Base-by-base conservation (phyloP, 2,797 vertebrate species). In the Knipowitschia caucasica region DNA sequence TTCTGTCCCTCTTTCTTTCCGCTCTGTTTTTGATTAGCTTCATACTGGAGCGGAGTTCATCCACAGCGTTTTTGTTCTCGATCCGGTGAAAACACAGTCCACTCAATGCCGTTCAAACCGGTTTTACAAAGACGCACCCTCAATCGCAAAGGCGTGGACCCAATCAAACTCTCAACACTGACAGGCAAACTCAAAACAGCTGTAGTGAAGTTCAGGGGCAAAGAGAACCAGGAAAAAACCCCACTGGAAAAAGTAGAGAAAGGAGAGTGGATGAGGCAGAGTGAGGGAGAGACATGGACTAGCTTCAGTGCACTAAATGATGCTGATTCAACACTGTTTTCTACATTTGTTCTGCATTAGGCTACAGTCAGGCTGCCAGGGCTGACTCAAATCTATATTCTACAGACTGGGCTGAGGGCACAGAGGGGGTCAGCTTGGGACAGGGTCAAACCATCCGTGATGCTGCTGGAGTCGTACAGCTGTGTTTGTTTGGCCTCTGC, bases 261-360 rank as follows among this genome's bases (percentile, higher is more conserved):
- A 14, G 31, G 12, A 12, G 12, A 34, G 31, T 4, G 31, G 5
- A 1, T 12, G 12, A 34, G 12, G n/a, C 3, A 34, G 7, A 18
- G 15, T 17, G 15, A 36, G 38, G 11, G 38, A 39, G 18, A 23
- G 20, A 56, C 58, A 64, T 52, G 68, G 71, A 76, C 49, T 62
- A 53, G 73, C 43, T 51, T 36, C 50, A 54, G 62, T 54, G 55
- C 62, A 67, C 76, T 69, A 71, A 81, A 68, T 81, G 82, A 80
- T 74, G 81, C 82, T 86, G 85, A 89, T 82, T 89, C 82, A 79
- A 69, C 77, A 71, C 62, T n/a, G 75, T 60, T 82, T 69, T 67
- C 69, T 59, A 88, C 84, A 86, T 89, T 89, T 89, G 85, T 85
- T 86, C 85, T 80, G 67, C 51, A 80, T 87, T 85, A 71, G 54